Base-by-base conservation (phyloP, 1,140 invertebrate species). In the Periplaneta americana region DNA sequence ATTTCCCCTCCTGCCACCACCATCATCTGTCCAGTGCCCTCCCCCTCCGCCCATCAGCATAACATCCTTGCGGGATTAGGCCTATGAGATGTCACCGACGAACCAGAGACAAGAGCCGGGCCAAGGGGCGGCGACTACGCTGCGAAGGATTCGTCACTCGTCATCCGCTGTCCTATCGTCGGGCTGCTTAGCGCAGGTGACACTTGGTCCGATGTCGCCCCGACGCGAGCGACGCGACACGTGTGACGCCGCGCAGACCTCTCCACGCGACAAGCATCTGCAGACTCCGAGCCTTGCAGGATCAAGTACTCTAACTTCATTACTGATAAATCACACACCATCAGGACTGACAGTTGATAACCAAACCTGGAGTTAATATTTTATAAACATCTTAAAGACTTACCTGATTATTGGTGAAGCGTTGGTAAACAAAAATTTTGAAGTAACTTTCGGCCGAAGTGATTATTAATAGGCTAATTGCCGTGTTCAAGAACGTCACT, bases 41-140 rank as follows among this genome's bases (percentile, higher is more conserved):
- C 34, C 34, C 34, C 34, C 35, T 15, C n/a, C 76, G n/a, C 22
- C 76, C 34, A 66, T 28, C 48, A 9, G 22, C n/a, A 66, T 1
- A 28, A 66, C 48, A 66, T 66, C 48, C 48, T 66, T n/a, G 9
- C 48, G 48, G 48, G 48, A 66, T 66, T 66, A 66, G 48, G 48
- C 48, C 75, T 17, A 75, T 34, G 32, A 75, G 31, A 75, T 75
- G 75, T 75, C 75, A 75, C 75, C 75, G 32, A 78, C 76, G 33
- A 78, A 36, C 76, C 33, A 78, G 33, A 17, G 34, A 36, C 76
- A 36, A 34, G 76, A 28, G 28, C 18, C n/a, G n/a, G 34, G 76
- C 33, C 34, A 36, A 36, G 18, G 76, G 76, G 76, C 76, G 76
- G 76, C 34, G 76, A 34, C 33, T 78, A 36, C 17, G 34, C 75